Evolutionary conservation across 2,888 invertebrate species (phyloP), one percentile per base, ranked within the genome.

Genomic region (Athalia cordata): DNA sequence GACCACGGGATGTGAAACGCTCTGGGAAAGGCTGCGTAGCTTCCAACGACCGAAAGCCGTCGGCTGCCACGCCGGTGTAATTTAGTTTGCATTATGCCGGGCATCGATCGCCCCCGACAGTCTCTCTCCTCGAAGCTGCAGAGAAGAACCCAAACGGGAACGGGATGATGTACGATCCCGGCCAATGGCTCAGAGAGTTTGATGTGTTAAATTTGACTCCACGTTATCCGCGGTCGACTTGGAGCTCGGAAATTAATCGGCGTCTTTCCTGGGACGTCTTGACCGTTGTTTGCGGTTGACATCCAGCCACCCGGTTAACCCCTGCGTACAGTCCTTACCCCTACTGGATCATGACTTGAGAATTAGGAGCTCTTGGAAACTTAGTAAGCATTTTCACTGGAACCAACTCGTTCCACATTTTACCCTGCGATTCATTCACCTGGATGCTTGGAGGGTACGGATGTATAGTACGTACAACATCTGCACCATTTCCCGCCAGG

Each of bases 61-160:
- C 79, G 82, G 70, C 78, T 78, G 79, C 29, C 29, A 29, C 29
- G 29, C 79, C 15, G 72, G 72, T 59, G 59, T 81, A 85, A 84
- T 84, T 84, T 81, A 85, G 84, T 83, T 85, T 83, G 84, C 83
- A 81, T 83, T 84, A 85, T 83, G 81, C 81, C 61, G 80, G 80
- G 79, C 84, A 84, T 84, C 85, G 81, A 85, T 84, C 83, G 83
- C 80, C 78, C 78, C 29, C 61, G 59, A 47, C 45, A 59, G 59
- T 52, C 57, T 52, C 59, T 29, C 29, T 29, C 29, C 29, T 29
- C 29, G 29, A 29, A 29, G 29, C 29, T 29, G 29, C 29, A 29
- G 29, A 29, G 29, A 29, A 29, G 29, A 72, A 45, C 47, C 29
- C 45, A 59, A 3, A 72, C 13, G 47, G 72, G 57, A 47, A 72